Evolutionary conservation across 2,797 vertebrate species (phyloP), one percentile per base, ranked within the genome.

Genomic region (Microchirus variegatus): DNA sequence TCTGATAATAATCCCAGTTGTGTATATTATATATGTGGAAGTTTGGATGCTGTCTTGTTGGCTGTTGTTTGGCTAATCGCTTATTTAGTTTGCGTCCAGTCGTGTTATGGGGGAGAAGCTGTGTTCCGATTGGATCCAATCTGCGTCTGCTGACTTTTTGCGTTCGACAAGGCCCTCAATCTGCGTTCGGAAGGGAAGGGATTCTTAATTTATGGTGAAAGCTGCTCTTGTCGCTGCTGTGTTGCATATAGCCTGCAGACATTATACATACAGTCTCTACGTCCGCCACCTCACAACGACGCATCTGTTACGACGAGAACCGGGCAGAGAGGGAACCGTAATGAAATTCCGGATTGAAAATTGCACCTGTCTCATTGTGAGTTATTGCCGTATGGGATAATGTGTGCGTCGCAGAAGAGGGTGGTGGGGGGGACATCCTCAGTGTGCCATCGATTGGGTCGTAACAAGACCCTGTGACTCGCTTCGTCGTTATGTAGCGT

Each of bases 301-400:
- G 68, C 75, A 72, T 42, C 50, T 59, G 63, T 69, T 78, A 61
- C 63, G 73, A 77, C 59, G 52, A 19, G 53, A 68, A 60, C 49
- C 68, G 64, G 73, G 46, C 81, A 58, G 70, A 36, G 62, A 66
- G 60, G 12, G 41, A 50, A 14, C 9, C 45, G 4, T 89, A 85
- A 90, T 91, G 83, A 87, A 82, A 89, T 91, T 87, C 86, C 75
- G 64, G 77, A 2, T 70, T 61, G 72, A 75, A 83, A 85, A 90
- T 85, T 78, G 83, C 81, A 83, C 84, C 81, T 84, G 88, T 89
- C 85, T 72, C 53, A 18, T 65, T 56, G 53, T 88, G 88, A 91
- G 67, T 90, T 90, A 90, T 90, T 82, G 75, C 81, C 63, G 65
- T 68, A 74, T 77, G 69, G 75, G 75, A 3, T 83, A 81, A 82